Evolutionary conservation across 1,140 invertebrate species (phyloP), one percentile per base, ranked within the genome.

Genomic region (Drosophila nebulosa): DNA sequence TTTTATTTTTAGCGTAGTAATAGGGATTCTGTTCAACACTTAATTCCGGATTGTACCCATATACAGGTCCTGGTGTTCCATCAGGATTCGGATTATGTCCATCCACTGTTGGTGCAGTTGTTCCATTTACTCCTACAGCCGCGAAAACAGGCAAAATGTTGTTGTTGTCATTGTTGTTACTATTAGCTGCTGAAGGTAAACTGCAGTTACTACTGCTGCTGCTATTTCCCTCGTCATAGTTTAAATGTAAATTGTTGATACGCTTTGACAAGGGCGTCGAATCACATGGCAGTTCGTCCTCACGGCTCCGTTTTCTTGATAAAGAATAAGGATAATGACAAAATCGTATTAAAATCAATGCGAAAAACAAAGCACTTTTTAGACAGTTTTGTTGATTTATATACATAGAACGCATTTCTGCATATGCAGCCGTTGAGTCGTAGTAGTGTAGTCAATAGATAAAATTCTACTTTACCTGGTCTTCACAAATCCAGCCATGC

Each of bases 1-100:
- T 74, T 57, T 91, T 91, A 62, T 91, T 91, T 53, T 90, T 91
- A 12, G 75, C 70, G 69, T 90, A 91, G 50, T 91, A 91, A 64
- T 86, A 89, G 6, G 90, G 90, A 64, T 91, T 91, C 58, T 91
- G 72, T 30, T 84, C 73, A 26, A 78, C 68, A 52, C 70, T 77
- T 22, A 91, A 57, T 51, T 91, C 90, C 2, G 90, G 90, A 68
- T 79, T 89, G 58, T 91, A 91, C 16, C 72, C 79, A 65, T 79
- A 68, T 16, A 58, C 55, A 3, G 46, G 18, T 18, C 46, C 36
- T 24, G 55, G 14, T 46, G 16, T 26, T 1, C 52, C 26, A 27
- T 18, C 52, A 1, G 52, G 14, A 55, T 32, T 27, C 1, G 52
- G 16, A 18, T 46, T 46, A 10, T 46, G 39, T 10, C 9, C 10